These are phyloP conservation scores for Siniperca chuatsi DNA, from an alignment of 2,113 vertebrate genomes.

Conservation along the genomic window DNA sequence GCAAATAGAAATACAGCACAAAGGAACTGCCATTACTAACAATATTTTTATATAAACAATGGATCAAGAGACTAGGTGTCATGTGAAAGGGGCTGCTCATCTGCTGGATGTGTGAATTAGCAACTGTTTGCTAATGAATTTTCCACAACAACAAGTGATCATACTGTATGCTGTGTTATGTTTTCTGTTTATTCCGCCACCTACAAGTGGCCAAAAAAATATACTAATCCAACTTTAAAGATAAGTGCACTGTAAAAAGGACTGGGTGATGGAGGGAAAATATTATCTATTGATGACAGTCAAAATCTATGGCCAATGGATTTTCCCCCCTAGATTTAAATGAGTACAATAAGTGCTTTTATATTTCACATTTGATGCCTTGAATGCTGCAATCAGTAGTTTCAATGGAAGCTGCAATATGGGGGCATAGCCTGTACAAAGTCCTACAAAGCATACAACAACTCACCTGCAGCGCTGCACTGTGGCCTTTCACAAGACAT, in stretches of 20 bases:
- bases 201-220: not conserved
- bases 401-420: not conserved
- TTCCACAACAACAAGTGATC: not conserved
- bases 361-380: not conserved
- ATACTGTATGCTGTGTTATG: too few relatives aligned
- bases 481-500: not conserved
- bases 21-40: not conserved
- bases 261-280: not conserved
- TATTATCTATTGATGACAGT: not conserved
- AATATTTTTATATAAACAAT: not conserved
- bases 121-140: too few relatives aligned
- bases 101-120: too few relatives aligned
- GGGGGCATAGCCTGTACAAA: not conserved
- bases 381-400: not conserved
- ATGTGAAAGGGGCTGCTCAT: not conserved
- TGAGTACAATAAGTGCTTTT: not conserved
- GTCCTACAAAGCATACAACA: not conserved
- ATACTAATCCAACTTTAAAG: not conserved
- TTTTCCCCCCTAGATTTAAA: not conserved
- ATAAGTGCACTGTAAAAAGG: not conserved
- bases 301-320: not conserved
- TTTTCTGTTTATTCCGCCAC: not conserved
- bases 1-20: not conserved
- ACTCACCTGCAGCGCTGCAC: not conserved
- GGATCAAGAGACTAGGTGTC: not conserved